Evolutionary conservation across 2,113 vertebrate genomes (phyloP).

Genomic region (Hemicordylus capensis): DNA sequence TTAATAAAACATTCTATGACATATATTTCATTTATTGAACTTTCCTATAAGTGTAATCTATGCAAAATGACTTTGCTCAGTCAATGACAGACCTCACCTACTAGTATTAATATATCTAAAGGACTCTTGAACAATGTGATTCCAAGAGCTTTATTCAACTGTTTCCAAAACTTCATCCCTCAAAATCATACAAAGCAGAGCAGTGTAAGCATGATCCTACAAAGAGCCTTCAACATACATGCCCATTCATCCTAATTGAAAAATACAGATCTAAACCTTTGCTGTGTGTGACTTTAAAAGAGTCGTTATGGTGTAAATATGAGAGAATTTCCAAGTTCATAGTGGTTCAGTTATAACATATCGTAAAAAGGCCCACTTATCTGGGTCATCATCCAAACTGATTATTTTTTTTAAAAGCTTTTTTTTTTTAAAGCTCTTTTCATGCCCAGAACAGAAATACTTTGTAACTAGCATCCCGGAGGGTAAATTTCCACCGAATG

Average conservation of each 20-base stretch:
- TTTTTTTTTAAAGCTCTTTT: neutral
- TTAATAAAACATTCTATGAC: no score
- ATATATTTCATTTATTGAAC: no score
- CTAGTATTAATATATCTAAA: no score
- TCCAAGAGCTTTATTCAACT: neutral
- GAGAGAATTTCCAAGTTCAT: neutral
- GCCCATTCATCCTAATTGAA: neutral
- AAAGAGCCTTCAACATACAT: neutral
- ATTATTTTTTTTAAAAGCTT: no score
- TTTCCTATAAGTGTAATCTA: no score
- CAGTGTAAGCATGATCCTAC: neutral
- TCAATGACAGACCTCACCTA: no score
- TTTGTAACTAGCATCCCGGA: neutral
- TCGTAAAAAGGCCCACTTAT: neutral
- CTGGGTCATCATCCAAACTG: neutral
- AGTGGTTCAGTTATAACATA: conserved; percentile 15
- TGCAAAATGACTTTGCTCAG: no score
- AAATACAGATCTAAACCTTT: neutral
- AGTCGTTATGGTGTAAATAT: neutral
- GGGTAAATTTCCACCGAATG: neutral
- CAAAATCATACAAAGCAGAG: neutral
- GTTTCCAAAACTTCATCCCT: neutral
- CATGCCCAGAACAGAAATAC: neutral
- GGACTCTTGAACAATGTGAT: neutral
- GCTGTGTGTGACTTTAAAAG: neutral